phyloP scores from a whole-genome alignment of 2,888 invertebrate genomes.

The Alitta virens region DNA sequence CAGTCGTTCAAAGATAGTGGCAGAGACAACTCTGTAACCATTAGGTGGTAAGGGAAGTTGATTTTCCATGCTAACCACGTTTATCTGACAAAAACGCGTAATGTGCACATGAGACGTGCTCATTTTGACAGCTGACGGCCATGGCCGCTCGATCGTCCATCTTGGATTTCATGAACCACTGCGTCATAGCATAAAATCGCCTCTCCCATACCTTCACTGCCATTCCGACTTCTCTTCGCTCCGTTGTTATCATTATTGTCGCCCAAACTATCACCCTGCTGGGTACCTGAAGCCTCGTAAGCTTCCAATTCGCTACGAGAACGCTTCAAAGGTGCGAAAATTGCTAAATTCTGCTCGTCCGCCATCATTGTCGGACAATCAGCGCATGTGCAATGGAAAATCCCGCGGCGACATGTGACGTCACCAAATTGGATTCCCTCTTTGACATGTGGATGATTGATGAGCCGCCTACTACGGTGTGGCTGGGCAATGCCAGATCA shows the following conservation, averaged over 20 bases:
- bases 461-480: too few relatives aligned
- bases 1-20: too few relatives aligned
- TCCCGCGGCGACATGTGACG: neutral
- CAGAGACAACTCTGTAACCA: too few relatives aligned
- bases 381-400: neutral
- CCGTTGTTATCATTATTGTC: neutral
- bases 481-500: too few relatives aligned
- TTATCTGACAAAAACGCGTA: too few relatives aligned
- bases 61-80: too few relatives aligned
- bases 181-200: too few relatives aligned
- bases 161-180: too few relatives aligned
- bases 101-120: too few relatives aligned
- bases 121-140: too few relatives aligned
- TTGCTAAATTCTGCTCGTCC: constrained; percentile 1
- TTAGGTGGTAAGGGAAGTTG: too few relatives aligned
- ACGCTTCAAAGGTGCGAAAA: constrained; percentile 5
- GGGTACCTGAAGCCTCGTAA: constrained; percentile 1
- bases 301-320: constrained; percentile 4
- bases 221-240: neutral
- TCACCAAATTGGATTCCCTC: neutral
- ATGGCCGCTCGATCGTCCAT: too few relatives aligned
- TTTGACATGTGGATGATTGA: neutral
- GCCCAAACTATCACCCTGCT: constrained; percentile 1
- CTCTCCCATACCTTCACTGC: neutral
- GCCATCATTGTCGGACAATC: constrained; percentile 17